Percentiles rank a stretch among this genome's conserved stretches.
phyloP scores from a whole-genome alignment of 1,140 invertebrate genomes.

The Drosophila kepulauana region DNA sequence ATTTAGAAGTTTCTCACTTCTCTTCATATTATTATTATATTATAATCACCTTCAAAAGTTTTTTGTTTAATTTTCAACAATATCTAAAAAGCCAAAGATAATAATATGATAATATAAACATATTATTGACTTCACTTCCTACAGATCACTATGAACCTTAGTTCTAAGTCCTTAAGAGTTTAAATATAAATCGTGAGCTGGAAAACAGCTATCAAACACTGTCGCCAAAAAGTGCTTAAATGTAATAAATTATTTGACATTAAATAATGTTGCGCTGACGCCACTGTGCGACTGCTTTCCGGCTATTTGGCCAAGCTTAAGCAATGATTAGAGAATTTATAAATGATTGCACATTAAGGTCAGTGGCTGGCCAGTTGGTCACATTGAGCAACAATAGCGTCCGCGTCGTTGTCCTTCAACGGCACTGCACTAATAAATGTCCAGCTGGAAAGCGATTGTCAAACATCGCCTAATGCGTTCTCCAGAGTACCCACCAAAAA shows the following conservation, averaged over 20 bases:
- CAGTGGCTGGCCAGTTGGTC: conserved; percentile 55
- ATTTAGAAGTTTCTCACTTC: too few relatives aligned
- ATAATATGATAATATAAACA: too few relatives aligned
- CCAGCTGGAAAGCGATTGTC: conserved; percentile 67
- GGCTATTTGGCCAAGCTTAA: conserved; percentile 31
- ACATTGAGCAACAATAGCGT: conserved; percentile 42
- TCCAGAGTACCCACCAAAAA: conserved; percentile 13
- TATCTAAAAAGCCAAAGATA: too few relatives aligned
- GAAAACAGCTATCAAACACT: not conserved
- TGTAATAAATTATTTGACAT: conserved; percentile 12
- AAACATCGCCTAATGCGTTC: conserved; percentile 70
- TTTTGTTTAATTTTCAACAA: too few relatives aligned
- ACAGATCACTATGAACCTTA: too few relatives aligned
- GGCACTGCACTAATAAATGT: conserved; percentile 77
- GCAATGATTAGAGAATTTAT: conserved; percentile 71
- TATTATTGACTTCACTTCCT: too few relatives aligned
- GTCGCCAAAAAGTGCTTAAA: not conserved
- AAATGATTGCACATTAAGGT: conserved; percentile 68
- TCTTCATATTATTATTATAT: too few relatives aligned
- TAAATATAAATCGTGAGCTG: not conserved
- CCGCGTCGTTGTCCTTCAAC: conserved; percentile 42
- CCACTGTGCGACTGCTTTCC: conserved; percentile 16
- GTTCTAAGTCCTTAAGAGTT: not conserved
- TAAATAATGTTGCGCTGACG: not conserved
- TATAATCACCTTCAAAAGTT: too few relatives aligned